phyloP scores from a whole-genome alignment of 2,888 invertebrate species.

The Lasioglossum zephyrum region DNA sequence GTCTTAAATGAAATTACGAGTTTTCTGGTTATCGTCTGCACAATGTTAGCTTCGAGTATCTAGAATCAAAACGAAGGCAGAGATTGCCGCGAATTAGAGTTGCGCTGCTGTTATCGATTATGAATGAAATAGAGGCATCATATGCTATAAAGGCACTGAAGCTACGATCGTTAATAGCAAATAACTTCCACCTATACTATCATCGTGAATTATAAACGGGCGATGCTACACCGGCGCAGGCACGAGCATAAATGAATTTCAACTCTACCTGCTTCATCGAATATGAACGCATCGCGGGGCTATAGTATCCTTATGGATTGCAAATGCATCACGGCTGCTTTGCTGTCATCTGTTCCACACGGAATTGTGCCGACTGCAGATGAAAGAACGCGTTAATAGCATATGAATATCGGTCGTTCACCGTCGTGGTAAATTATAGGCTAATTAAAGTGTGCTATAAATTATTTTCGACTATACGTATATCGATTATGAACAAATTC shows the following conservation, averaged over 20 bases:
- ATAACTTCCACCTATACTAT: background rate
- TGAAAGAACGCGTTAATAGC: background rate
- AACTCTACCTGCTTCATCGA: background rate
- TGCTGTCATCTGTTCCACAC: background rate
- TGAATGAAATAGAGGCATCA: background rate
- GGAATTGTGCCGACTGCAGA: background rate
- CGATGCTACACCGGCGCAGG: background rate
- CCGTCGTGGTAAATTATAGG: background rate
- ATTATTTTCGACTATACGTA: background rate
- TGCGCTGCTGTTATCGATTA: background rate
- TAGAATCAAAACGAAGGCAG: too few relatives aligned
- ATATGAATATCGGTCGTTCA: background rate
- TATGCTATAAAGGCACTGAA: background rate
- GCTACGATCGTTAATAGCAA: constrained; percentile 1
- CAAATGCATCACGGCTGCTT: background rate
- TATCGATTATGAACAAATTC: background rate
- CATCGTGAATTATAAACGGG: background rate
- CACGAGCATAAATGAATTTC: background rate
- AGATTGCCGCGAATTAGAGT: background rate
- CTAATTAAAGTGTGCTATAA: background rate
- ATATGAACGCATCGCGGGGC: background rate
- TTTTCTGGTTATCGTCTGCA: too few relatives aligned
- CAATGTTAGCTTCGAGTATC: too few relatives aligned
- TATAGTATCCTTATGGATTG: background rate
- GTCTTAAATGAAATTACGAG: too few relatives aligned